Conservation (phyloP, 2,113 vertebrate genomes). For the Oenanthe melanoleuca region DNA sequence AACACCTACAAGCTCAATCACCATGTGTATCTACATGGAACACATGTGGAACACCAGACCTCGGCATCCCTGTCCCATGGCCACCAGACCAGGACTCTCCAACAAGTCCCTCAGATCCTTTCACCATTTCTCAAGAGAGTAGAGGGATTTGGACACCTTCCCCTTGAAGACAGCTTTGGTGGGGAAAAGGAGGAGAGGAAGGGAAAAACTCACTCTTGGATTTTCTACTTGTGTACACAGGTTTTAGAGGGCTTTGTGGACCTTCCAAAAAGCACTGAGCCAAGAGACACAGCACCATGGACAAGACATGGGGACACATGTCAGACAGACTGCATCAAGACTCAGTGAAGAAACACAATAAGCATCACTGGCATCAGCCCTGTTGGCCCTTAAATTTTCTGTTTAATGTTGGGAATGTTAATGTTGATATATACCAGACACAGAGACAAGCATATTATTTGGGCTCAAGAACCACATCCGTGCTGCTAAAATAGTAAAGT, state of each 20-base stretch:
- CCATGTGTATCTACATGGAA: accelerated
- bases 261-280: background rate
- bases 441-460: background rate
- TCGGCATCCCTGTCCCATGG: background rate
- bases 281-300: background rate
- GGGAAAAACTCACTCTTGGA: background rate
- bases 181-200: background rate
- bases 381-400: background rate
- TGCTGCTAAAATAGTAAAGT: background rate
- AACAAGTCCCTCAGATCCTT: background rate
- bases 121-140: background rate
- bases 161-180: background rate
- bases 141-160: background rate
- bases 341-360: background rate
- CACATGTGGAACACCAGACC: background rate
- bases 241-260: background rate
- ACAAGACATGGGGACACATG: background rate
- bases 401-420: background rate
- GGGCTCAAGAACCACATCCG: background rate
- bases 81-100: background rate
- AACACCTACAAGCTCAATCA: background rate
- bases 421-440: background rate
- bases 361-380: background rate
- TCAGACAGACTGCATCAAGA: background rate
- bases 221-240: background rate